Percentiles rank a stretch among this genome's conserved stretches.
These are phyloP conservation scores for Leptopilina boulardi DNA, from an alignment of 1,140 invertebrate species.

Conservation along the genomic window DNA sequence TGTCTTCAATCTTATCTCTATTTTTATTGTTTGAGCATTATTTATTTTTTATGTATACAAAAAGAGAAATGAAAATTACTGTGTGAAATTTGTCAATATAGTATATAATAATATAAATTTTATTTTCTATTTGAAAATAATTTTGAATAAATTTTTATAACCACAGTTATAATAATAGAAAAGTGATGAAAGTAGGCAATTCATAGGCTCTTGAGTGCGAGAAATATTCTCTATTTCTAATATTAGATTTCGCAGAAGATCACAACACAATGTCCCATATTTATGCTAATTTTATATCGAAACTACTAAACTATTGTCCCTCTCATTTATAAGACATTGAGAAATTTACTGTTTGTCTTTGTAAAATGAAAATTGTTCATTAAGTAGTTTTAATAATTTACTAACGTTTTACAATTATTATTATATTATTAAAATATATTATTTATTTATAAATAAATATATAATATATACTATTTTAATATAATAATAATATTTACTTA, in stretches of 20 bases:
- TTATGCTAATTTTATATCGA: constrained; percentile 15
- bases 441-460: no score
- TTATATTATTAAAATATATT: no score
- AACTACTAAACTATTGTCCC: not conserved
- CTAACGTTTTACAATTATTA: no score
- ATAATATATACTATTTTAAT: no score
- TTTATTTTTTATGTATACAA: no score
- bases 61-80: no score
- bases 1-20: not conserved
- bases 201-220: not conserved
- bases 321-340: no score
- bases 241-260: not conserved
- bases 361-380: no score
- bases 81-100: no score
- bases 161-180: not conserved
- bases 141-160: not conserved
- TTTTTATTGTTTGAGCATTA: not conserved
- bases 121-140: not conserved
- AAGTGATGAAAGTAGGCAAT: not conserved
- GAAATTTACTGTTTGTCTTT: no score
- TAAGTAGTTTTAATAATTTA: no score
- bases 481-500: no score
- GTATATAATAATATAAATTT: not conserved
- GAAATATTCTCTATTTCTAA: not conserved
- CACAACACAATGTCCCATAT: constrained; percentile 11